Evolutionary conservation across 2,797 vertebrate species (phyloP).

Genomic region (Phoebastria nigripes): DNA sequence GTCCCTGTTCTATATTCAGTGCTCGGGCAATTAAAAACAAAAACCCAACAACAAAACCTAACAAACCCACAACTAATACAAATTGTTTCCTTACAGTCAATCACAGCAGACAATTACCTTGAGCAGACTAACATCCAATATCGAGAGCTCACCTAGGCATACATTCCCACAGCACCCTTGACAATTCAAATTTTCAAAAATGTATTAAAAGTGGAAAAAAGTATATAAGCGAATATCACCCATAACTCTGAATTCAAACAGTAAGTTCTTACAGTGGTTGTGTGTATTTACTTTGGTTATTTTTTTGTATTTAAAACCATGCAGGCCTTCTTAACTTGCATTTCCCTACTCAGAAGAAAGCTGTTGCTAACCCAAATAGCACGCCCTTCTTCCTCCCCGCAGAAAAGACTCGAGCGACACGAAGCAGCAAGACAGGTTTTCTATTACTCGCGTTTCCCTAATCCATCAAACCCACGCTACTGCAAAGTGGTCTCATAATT

Average conservation of each 20-base stretch:
- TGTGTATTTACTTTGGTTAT: background rate
- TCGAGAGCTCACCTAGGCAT: background rate
- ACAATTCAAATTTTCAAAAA: background rate
- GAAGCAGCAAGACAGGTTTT: background rate
- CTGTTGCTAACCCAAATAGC: background rate
- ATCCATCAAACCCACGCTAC: background rate
- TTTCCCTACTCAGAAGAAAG: background rate
- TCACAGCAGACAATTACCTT: background rate
- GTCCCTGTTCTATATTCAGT: background rate
- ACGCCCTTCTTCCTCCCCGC: background rate
- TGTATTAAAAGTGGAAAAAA: background rate
- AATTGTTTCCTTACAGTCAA: background rate
- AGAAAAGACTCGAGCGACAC: background rate
- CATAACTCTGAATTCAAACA: accelerated
- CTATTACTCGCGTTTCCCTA: background rate
- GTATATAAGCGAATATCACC: accelerated
- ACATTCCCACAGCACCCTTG: background rate
- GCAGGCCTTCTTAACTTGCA: background rate
- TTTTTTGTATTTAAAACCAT: background rate
- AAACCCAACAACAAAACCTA: background rate
- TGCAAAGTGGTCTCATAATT: background rate
- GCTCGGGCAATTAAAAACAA: background rate
- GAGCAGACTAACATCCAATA: background rate
- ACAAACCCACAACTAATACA: background rate
- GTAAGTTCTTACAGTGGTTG: background rate